Conservation (phyloP, 2,113 vertebrate species). For the Ia io region DNA sequence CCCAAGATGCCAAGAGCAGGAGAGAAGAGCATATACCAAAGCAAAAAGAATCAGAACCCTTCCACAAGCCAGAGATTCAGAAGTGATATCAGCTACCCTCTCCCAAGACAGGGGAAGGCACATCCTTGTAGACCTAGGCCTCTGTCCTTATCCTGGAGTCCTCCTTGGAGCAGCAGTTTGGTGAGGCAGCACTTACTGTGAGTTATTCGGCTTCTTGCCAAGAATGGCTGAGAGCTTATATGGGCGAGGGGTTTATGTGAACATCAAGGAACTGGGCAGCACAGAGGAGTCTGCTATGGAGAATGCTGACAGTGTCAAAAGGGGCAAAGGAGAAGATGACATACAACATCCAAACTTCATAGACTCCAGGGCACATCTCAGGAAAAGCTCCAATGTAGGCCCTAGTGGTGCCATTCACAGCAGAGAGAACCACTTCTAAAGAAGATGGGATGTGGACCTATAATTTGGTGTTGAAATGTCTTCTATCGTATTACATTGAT, state of each 20-base stretch:
- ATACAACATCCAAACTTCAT: background rate
- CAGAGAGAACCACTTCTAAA: background rate
- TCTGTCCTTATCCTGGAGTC: fast-evolving
- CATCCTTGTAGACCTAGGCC: background rate
- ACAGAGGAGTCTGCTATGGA: background rate
- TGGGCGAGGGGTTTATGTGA: background rate
- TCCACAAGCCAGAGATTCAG: background rate
- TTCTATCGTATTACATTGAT: background rate
- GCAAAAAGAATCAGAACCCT: background rate
- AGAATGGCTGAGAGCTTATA: background rate
- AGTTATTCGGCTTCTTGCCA: background rate
- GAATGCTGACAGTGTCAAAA: background rate
- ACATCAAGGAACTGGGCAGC: background rate
- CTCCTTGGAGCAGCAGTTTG: background rate
- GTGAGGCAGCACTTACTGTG: background rate
- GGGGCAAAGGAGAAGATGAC: background rate
- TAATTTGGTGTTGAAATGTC: background rate
- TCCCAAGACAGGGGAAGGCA: background rate
- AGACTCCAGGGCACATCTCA: background rate
- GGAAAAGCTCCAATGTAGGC: background rate
- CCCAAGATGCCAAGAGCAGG: background rate
- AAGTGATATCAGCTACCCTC: background rate
- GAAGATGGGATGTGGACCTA: background rate
- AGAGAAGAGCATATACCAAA: background rate
- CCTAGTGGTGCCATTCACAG: background rate